Evolutionary conservation across 2,888 invertebrate species (phyloP), one percentile per base, ranked within the genome.

Genomic region (Troilus luridus): DNA sequence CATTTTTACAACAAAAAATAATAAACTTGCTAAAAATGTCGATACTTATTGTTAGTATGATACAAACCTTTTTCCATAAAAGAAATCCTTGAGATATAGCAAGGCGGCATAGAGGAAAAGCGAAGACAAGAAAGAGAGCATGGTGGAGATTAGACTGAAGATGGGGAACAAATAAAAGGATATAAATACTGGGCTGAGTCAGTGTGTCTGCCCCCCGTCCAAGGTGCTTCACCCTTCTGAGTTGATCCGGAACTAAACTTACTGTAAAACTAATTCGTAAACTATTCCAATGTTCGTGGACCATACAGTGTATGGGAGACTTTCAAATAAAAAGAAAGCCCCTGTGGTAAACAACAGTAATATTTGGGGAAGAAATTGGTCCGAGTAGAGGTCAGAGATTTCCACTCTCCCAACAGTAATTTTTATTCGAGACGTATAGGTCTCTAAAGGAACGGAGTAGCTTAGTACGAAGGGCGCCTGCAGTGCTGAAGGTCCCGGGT

Each of bases 61-160:
- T 77, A 85, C 85, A 58, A 85, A 85, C 85, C 85, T 85, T 85
- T 85, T 85, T 5, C n/a, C 5, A n/a, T n/a, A 85, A 41, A 85
- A 10, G 56, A 41, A 85, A 5, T 85, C 21, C 85, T 85, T n/a
- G n/a, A 56, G n/a, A 10, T 56, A 85, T 11, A 85, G 11, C n/a
- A 85, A n/a, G 85, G n/a, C 1, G 85, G n/a, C 56, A 85, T 85
- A 85, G 85, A 85, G 85, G 58, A 54, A 85, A 58, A 85, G 11
- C 19, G 85, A 85, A 85, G 85, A 54, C 21, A 85, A 21, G 85
- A 85, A 85, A 56, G 21, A 14, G 21, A 85, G 85, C 85, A 85
- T 85, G 56, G 56, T 85, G 56, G 11, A 58, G 11, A 85, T 19
- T 3, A 85, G 85, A 85, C 85, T 85, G 85, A 85, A 85, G 85